Percentiles rank a stretch among this genome's conserved stretches.
Evolutionary conservation across 1,140 invertebrate species (phyloP).

Genomic region (Bombus terrestris): DNA sequence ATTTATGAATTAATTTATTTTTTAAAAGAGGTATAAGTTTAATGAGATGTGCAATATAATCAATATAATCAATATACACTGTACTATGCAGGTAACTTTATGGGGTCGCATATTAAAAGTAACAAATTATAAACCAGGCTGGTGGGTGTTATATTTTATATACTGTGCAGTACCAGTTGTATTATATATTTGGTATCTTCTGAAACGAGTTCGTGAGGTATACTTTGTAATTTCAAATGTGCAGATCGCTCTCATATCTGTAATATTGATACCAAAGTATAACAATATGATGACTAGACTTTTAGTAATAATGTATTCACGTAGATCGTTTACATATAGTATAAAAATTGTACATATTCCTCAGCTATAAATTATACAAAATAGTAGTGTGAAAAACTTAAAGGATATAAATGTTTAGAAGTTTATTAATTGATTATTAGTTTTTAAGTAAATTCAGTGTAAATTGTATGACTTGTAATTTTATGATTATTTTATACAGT

Average conservation of each 20-base stretch:
- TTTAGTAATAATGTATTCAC: background rate
- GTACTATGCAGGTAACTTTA: constrained; percentile 84
- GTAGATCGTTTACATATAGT: background rate
- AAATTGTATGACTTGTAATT: constrained; percentile 13
- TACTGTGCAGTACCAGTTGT: constrained; percentile 89
- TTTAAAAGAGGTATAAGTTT: background rate
- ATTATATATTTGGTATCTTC: constrained; percentile 88
- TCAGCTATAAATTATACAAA: background rate
- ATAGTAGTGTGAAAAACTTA: background rate
- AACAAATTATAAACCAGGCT: constrained; percentile 90
- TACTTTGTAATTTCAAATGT: constrained; percentile 8
- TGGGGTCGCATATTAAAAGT: constrained; percentile 89
- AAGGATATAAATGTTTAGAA: background rate
- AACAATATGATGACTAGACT: background rate
- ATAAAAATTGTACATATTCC: background rate
- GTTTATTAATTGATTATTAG: too few relatives aligned
- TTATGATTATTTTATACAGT: constrained; percentile 82
- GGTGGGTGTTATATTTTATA: constrained; percentile 90
- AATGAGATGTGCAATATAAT: background rate
- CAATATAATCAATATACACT: constrained; percentile 17
- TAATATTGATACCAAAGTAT: background rate
- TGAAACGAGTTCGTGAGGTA: constrained; percentile 87
- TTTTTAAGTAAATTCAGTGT: too few relatives aligned
- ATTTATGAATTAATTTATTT: background rate
- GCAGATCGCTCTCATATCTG: background rate